Evolutionary conservation across 2,888 invertebrate species (phyloP).

Genomic region (Phragmatobia fuliginosa): DNA sequence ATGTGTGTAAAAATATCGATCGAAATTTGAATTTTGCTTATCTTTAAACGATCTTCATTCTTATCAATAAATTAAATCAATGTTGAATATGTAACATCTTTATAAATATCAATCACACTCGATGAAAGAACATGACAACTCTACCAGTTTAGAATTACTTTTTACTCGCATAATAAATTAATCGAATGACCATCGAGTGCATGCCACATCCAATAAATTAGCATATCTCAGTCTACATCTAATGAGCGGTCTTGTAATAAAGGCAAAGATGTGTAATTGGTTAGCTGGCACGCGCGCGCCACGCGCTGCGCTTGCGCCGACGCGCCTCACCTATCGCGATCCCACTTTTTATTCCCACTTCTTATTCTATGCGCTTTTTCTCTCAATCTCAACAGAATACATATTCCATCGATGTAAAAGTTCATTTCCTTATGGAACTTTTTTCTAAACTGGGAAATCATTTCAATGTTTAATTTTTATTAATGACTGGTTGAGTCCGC

Average conservation of each 20-base stretch:
- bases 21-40: too few species aligned
- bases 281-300: constrained; percentile 75
- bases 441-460: not conserved
- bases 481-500: too few species aligned
- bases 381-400: constrained; percentile 34
- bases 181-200: too few species aligned
- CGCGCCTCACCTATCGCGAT: constrained; percentile 53
- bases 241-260: constrained; percentile 81
- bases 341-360: constrained; percentile 50
- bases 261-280: constrained; percentile 82
- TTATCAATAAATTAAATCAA: too few species aligned
- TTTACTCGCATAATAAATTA: not conserved
- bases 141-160: not conserved
- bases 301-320: constrained; percentile 70
- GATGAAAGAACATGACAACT: not conserved
- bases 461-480: not conserved
- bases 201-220: constrained; percentile 31
- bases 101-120: not conserved
- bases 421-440: constrained; percentile 16
- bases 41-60: too few species aligned
- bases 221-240: constrained; percentile 51
- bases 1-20: too few species aligned
- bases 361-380: constrained; percentile 36
- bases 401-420: constrained; percentile 22
- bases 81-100: too few species aligned